Evolutionary conservation across 2,797 vertebrate species (phyloP).

Genomic region (Paedocypris micromegethes): DNA sequence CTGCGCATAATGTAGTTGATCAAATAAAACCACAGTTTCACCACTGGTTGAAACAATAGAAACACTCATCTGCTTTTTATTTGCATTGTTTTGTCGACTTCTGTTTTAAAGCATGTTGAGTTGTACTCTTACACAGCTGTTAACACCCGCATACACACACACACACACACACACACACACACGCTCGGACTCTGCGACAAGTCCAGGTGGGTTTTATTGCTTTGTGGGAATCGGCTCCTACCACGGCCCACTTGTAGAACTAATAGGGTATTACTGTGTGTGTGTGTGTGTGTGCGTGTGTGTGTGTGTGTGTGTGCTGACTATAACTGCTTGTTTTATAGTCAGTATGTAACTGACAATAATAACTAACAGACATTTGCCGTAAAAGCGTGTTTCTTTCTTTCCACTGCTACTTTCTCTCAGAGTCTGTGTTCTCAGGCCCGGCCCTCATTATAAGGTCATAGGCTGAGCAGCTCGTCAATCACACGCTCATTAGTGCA

Average conservation of each 20-base stretch:
- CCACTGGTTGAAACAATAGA: background rate
- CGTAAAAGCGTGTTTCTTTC: constrained; percentile 33
- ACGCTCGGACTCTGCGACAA: background rate
- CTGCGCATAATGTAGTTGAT: background rate
- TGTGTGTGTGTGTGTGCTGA: background rate
- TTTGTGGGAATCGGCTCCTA: constrained; percentile 34
- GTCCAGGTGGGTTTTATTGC: constrained; percentile 35
- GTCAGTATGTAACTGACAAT: constrained; percentile 31
- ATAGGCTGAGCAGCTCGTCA: constrained; percentile 68
- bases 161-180: constrained; percentile 2
- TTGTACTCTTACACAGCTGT: constrained; percentile 30
- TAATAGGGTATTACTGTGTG: constrained; percentile 29
- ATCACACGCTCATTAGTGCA: constrained; percentile 73
- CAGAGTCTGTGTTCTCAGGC: constrained; percentile 64
- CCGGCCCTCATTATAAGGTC: constrained; percentile 68
- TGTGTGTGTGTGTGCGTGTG: constrained; percentile 14
- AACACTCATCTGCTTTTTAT: constrained; percentile 33
- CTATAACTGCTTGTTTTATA: constrained; percentile 21
- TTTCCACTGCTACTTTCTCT: constrained; percentile 28
- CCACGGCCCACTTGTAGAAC: constrained; percentile 26
- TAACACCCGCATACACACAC: constrained; percentile 15
- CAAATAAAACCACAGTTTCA: too few species aligned
- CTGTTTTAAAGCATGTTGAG: constrained; percentile 34
- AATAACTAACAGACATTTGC: constrained; percentile 42
- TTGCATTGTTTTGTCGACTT: constrained; percentile 30